Percentiles rank a stretch among this genome's conserved stretches.
Conservation (phyloP, 2,113 vertebrate genomes). For the Nerophis ophidion region DNA sequence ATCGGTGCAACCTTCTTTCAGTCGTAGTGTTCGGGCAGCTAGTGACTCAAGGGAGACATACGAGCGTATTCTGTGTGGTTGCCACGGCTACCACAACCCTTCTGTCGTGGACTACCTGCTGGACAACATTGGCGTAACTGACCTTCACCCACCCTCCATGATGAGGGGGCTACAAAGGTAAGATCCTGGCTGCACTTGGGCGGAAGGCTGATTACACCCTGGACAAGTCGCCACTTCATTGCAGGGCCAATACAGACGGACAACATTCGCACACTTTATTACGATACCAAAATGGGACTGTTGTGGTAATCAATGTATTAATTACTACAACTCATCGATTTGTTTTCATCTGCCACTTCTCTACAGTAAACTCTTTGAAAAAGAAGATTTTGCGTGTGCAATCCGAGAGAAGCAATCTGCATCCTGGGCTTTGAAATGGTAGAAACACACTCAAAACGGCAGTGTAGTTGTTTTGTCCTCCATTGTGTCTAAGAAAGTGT, state of each 20-base stretch:
- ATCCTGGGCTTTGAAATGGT: slow-evolving; percentile 97
- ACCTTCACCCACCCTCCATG: slow-evolving; percentile 87
- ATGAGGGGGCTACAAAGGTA: slow-evolving; percentile 96
- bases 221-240: too few species aligned
- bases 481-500: neutral
- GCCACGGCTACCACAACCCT: slow-evolving; percentile 89
- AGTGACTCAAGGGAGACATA: slow-evolving; percentile 78
- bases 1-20: slow-evolving; percentile 34
- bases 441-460: slow-evolving; percentile 8
- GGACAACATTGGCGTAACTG: slow-evolving; percentile 84
- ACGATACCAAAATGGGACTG: neutral
- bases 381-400: slow-evolving; percentile 86
- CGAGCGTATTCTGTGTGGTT: slow-evolving; percentile 78
- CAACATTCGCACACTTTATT: too few species aligned
- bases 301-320: neutral
- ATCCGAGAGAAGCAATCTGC: slow-evolving; percentile 92
- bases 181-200: neutral
- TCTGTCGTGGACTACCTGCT: slow-evolving; percentile 88
- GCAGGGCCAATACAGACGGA: too few species aligned
- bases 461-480: neutral
- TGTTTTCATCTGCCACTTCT: slow-evolving; percentile 2
- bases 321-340: neutral
- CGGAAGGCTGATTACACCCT: too few species aligned
- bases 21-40: slow-evolving; percentile 76
- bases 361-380: slow-evolving; percentile 82